Evolutionary conservation across 2,113 vertebrate species (phyloP), one percentile per base, ranked within the genome.

Genomic region (Notothenia coriiceps): DNA sequence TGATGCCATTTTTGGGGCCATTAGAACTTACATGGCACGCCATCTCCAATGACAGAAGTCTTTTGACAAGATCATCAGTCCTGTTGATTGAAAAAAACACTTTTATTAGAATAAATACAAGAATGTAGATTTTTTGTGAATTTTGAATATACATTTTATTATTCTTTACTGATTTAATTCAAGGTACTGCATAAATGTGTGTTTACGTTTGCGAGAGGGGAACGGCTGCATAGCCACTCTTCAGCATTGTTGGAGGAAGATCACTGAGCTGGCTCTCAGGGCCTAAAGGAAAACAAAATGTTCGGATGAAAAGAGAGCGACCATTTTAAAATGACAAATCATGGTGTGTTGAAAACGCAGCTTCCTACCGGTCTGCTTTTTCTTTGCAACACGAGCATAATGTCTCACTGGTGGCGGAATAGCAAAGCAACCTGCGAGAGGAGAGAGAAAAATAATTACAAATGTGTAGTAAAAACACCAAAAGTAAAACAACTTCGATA

Each of bases 1-100:
- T 8, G 52, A 56, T 44, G 40, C 5, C 1, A 54, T 40, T 44
- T 22, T n/a, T 0, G 6, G 3, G 51, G 40, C 7, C 9, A 15
- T 3, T 5, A 47, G 2, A 57, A 93, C 96, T 94, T 85, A 99
- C 98, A 90, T 96, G 95, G 83, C 73, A 96, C 10, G 96, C 97
- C 88, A 99, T 94, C 89, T 99, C 98, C 95, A 99, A 78, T 1
- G 97, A 96, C 72, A 99, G 80, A n/a, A 99, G 76, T 69, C 94
- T 95, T 92, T 86, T 97, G 74, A 99, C 96, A 2, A 98, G 46
- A 77, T 97, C 97, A 12, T 98, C 96, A 43, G 96, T 93, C 6
- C 98, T 99, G 86, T 76, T 88, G 70, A 85, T 18, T 88, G 12
- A 86, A 84, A 71, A 90, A 80, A 6, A 80, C 9, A 66, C 43